Base-by-base conservation (phyloP, 1,140 invertebrate species). In the Diploscapter pachys region DNA sequence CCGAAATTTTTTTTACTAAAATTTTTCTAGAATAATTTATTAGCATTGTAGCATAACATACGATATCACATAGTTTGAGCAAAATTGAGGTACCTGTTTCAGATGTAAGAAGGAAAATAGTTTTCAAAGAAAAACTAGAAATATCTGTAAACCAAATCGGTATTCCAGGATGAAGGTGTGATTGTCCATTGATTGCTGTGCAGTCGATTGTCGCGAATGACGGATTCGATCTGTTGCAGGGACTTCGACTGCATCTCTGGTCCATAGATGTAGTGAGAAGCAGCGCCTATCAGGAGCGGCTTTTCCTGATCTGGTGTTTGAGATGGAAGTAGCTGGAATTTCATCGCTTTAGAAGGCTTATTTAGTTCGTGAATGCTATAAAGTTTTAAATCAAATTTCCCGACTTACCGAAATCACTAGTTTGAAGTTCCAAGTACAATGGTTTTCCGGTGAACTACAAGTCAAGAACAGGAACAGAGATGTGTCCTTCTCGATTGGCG, bases 101-200 rank as follows among this genome's bases (percentile, higher is more conserved):
- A 31, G 1, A 1, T 31, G 1, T 31, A 31, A 31, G 31, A 59
- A 59, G 57, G 2, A 31, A 59, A 11, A n/a, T n/a, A n/a, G n/a
- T n/a, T n/a, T n/a, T n/a, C n/a, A n/a, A n/a, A n/a, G n/a, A 31
- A 59, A 55, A 52, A 68, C 66, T 55, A 6, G 11, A 68, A n/a
- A 52, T 76, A 78, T 57, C 75, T 76, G 48, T 73, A 75, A 55
- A 78, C 52, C 55, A 78, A 63, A 64, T 78, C 76, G 4, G 67
- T 68, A 70, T 75, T 76, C 76, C 76, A 78, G 52, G 76, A 64
- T 54, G 65, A 74, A 3, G 76, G 71, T 3, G 76, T 78, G 3
- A 78, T 75, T 2, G 76, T 68, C 76, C 76, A 78, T 49, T 68
- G 52, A 50, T 66, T 48, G 59, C 71, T 65, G 13, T 75, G 49